These are phyloP conservation scores for Smittia sp. DNA, from an alignment of 2,888 invertebrate genomes.

Conservation along the genomic window DNA sequence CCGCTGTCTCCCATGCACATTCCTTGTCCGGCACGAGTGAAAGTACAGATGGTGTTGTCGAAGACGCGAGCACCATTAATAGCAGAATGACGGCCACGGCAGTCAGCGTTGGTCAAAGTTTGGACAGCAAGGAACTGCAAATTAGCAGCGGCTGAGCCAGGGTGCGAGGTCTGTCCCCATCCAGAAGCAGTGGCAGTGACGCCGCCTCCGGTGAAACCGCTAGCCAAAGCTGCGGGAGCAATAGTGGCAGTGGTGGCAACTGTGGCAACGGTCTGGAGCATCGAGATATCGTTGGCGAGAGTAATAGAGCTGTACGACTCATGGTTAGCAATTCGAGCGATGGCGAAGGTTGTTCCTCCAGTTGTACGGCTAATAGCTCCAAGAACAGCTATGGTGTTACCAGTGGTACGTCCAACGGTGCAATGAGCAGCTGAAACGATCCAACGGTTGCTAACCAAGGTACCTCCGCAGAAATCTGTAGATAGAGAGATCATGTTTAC, in stretches of 20 bases:
- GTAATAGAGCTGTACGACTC: not conserved
- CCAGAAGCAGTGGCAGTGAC: not conserved
- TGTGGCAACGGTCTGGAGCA: not conserved
- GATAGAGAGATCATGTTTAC: conserved; percentile 43
- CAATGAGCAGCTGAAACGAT: conserved; percentile 1
- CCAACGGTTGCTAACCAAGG: not conserved
- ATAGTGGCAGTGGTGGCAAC: not conserved
- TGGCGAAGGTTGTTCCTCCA: not conserved
- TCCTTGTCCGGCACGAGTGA: conserved; percentile 33
- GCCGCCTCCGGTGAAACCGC: not conserved
- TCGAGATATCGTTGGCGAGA: not conserved
- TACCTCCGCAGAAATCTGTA: not conserved
- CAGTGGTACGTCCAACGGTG: not conserved
- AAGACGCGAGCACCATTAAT: conserved; percentile 30
- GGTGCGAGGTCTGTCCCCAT: conserved; percentile 42
- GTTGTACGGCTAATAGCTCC: not conserved
- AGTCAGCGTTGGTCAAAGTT: conserved; percentile 41
- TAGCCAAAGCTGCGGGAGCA: not conserved
- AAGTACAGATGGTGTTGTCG: conserved; percentile 42
- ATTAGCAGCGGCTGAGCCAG: conserved; percentile 6
- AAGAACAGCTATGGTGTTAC: not conserved
- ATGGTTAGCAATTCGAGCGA: not conserved
- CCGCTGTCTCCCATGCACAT: conserved; percentile 45
- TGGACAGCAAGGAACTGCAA: conserved; percentile 29
- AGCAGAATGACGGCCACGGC: conserved; percentile 14